Percentiles rank a stretch among this genome's conserved stretches.
These are phyloP conservation scores for Argya squamiceps DNA, from an alignment of 2,797 vertebrate species.

Conservation along the genomic window DNA sequence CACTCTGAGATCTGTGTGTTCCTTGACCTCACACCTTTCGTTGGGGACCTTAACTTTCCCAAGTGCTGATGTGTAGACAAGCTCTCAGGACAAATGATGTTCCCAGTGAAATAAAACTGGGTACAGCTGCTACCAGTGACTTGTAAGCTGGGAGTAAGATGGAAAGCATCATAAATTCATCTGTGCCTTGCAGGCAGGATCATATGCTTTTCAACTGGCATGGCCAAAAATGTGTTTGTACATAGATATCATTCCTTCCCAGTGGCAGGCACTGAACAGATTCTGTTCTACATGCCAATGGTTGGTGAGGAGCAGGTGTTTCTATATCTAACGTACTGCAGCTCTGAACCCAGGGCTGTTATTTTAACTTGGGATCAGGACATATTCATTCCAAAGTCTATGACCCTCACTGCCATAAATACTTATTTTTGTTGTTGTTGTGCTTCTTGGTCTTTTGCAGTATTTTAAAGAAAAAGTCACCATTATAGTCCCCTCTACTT, in stretches of 20 bases:
- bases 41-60: background rate
- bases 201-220: slow-evolving; percentile 60
- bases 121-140: slow-evolving; percentile 11
- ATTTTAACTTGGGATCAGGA: slow-evolving; percentile 33
- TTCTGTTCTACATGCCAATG: slow-evolving; percentile 44
- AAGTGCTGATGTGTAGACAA: background rate
- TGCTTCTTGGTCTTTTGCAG: background rate
- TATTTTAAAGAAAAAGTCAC: background rate
- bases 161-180: slow-evolving; percentile 46
- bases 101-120: background rate
- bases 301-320: slow-evolving; percentile 54
- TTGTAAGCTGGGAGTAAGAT: slow-evolving; percentile 18
- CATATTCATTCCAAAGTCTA: background rate
- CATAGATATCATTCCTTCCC: slow-evolving; percentile 65
- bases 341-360: slow-evolving; percentile 28
- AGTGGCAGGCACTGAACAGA: slow-evolving; percentile 45
- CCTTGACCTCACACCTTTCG: background rate
- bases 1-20: background rate
- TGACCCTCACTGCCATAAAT: slow-evolving; percentile 37
- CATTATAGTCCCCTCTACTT: background rate
- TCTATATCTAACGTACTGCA: slow-evolving; percentile 24
- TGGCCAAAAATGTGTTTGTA: slow-evolving; percentile 61
- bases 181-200: slow-evolving; percentile 27
- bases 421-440: background rate
- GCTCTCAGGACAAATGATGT: background rate